Percentiles rank a stretch among this genome's conserved stretches.
These are phyloP conservation scores for Larimichthys polyactis DNA, from an alignment of 2,113 vertebrate genomes.

Conservation along the genomic window DNA sequence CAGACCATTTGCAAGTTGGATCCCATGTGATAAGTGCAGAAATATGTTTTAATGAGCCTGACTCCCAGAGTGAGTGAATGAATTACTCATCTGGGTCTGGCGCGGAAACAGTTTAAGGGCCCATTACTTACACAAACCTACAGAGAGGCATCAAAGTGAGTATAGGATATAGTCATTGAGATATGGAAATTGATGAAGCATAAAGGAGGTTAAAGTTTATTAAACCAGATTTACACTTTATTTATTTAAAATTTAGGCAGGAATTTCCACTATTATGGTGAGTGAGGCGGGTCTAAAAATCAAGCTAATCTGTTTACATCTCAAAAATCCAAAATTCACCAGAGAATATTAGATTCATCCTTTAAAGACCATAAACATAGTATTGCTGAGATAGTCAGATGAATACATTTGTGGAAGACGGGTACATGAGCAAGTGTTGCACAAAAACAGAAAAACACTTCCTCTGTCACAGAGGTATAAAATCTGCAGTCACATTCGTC, in stretches of 20 bases:
- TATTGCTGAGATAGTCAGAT: not conserved
- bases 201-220: not conserved
- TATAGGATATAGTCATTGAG: conserved; percentile 24
- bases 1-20: conserved; percentile 50
- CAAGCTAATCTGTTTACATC: not conserved
- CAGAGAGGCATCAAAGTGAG: conserved; percentile 36
- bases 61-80: conserved; percentile 45
- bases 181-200: conserved; percentile 15
- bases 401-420: not conserved
- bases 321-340: not conserved
- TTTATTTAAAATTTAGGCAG: not conserved
- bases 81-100: conserved; percentile 57
- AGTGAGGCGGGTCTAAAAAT: not conserved
- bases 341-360: not conserved
- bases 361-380: not conserved
- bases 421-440: not conserved
- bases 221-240: conserved; percentile 10
- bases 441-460: conserved; percentile 22
- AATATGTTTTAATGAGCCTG: conserved; percentile 64
- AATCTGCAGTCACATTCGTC: not conserved
- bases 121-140: conserved; percentile 57
- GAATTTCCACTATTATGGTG: not conserved
- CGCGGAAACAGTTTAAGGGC: conserved; percentile 50
- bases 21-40: conserved; percentile 55
- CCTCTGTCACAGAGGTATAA: conserved; percentile 8